phyloP scores from a whole-genome alignment of 2,113 vertebrate species.

The Neomonachus schauinslandi region DNA sequence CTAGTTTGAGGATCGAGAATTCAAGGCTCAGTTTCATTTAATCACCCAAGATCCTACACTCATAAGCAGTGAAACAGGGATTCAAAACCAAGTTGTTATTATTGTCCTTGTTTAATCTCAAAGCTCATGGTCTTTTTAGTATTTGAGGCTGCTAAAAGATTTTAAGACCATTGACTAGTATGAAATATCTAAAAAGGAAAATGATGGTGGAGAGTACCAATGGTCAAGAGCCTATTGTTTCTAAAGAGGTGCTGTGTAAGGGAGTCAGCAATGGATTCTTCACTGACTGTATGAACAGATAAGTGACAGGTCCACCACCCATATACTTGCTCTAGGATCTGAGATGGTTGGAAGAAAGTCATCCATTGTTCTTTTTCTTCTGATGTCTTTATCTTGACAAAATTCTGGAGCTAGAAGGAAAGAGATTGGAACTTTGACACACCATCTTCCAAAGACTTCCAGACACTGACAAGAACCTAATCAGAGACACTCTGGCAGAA shows the following conservation, averaged over 20 bases:
- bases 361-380: neutral
- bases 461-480: neutral
- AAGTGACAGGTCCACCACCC: fast-evolving
- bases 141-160: neutral
- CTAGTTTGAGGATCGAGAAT: neutral
- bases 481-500: neutral
- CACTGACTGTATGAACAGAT: too few species aligned
- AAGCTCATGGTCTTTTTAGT: neutral
- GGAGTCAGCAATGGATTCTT: neutral
- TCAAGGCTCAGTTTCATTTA: neutral
- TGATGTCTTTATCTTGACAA: neutral
- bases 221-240: neutral
- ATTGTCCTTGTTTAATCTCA: neutral
- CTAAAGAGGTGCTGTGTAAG: neutral
- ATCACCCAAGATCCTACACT: neutral
- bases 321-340: neutral
- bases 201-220: neutral
- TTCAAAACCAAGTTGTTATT: neutral
- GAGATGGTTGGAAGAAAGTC: neutral
- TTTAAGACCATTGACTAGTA: neutral
- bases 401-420: neutral
- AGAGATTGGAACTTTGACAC: neutral
- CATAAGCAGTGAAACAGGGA: neutral
- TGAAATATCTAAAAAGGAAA: conserved; percentile 9
- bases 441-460: neutral